These are phyloP conservation scores for Mohoua ochrocephala DNA, from an alignment of 2,113 vertebrate genomes.

Conservation along the genomic window DNA sequence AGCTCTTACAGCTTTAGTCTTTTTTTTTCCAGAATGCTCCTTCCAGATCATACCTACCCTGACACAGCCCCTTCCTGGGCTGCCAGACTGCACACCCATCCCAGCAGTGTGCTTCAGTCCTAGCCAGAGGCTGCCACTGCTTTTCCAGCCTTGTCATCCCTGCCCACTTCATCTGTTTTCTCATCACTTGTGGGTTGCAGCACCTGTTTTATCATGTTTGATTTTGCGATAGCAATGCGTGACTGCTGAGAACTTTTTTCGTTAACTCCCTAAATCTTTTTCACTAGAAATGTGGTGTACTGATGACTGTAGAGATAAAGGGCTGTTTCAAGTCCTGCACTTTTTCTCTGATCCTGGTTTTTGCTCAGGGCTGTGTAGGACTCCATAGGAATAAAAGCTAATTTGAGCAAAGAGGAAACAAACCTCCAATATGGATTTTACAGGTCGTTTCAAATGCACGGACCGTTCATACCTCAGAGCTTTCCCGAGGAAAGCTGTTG, in stretches of 20 bases:
- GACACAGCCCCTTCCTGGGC: not conserved
- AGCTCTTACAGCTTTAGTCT: not conserved
- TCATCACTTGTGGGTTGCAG: not conserved
- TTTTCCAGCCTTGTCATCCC: slow-evolving; percentile 4
- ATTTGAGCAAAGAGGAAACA: slow-evolving; percentile 25
- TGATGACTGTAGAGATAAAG: slow-evolving; percentile 3
- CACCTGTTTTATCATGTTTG: slow-evolving; percentile 3
- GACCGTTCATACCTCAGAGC: not conserved
- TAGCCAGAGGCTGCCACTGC: not conserved
- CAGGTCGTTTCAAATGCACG: not conserved
- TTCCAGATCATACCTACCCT: not conserved
- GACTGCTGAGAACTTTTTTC: not conserved
- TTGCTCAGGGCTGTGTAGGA: not conserved
- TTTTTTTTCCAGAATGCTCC: not conserved
- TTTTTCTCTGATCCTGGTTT: not conserved
- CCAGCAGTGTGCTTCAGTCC: not conserved
- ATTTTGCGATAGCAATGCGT: not conserved
- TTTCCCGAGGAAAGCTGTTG: not conserved
- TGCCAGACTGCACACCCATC: not conserved
- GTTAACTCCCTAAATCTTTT: not conserved
- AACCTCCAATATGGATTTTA: slow-evolving; percentile 1
- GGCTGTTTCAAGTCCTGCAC: not conserved
- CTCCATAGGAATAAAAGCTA: slow-evolving; percentile 2
- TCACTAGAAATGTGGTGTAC: not conserved
- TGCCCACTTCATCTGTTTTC: slow-evolving; percentile 25